Evolutionary conservation across 2,888 invertebrate genomes (phyloP).

Genomic region (Ormyrus labotus): DNA sequence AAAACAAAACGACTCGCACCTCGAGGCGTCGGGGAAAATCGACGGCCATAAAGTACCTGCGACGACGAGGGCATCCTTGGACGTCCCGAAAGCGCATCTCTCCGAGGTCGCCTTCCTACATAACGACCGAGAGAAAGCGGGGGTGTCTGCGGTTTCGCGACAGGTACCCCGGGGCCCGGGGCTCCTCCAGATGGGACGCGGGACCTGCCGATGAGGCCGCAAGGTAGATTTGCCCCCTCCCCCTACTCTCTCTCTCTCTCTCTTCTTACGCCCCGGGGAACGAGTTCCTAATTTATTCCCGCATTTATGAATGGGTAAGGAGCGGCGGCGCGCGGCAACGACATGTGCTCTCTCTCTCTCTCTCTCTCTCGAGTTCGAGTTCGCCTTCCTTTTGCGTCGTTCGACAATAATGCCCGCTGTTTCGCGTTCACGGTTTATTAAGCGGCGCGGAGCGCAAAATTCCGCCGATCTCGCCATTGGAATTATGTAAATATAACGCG

Average conservation of each 20-base stretch:
- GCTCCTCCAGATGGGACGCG: background rate
- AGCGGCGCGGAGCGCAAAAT: background rate
- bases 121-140: background rate
- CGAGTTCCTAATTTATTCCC: constrained; percentile 39
- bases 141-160: background rate
- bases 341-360: constrained; percentile 22
- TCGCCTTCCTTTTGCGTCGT: constrained; percentile 23
- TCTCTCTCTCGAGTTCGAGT: background rate
- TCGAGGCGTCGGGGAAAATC: too few relatives aligned
- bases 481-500: constrained; percentile 17
- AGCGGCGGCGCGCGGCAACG: background rate
- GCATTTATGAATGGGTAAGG: constrained; percentile 51
- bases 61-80: too few relatives aligned
- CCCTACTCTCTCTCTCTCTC: background rate
- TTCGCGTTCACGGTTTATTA: constrained; percentile 45
- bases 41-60: too few relatives aligned
- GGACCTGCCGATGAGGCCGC: background rate
- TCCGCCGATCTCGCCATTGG: background rate
- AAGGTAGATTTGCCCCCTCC: too few relatives aligned
- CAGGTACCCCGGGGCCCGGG: background rate
- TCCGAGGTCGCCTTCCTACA: too few relatives aligned
- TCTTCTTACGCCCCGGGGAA: background rate
- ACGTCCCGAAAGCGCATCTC: too few relatives aligned
- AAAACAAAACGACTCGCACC: too few relatives aligned
- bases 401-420: constrained; percentile 28